These are phyloP conservation scores for Lordiphosa clarofinis DNA, from an alignment of 1,140 invertebrate genomes.

Conservation along the genomic window DNA sequence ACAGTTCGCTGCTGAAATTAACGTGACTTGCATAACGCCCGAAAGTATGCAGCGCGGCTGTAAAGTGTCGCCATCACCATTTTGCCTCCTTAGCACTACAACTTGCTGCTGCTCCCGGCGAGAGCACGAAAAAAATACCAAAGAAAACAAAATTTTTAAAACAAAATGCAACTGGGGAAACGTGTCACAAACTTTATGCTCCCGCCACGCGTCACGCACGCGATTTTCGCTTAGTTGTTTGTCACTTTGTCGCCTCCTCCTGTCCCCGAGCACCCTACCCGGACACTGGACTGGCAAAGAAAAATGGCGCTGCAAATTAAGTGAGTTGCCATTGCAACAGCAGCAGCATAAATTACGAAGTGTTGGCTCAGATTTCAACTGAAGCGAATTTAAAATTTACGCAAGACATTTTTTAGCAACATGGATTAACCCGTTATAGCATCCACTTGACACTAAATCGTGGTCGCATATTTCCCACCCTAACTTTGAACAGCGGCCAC, in stretches of 20 bases:
- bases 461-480: too few species aligned
- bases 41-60: conserved; percentile 67
- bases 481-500: too few species aligned
- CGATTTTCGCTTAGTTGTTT: conserved; percentile 77
- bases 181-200: conserved; percentile 75
- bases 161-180: conserved; percentile 73
- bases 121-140: conserved; percentile 17
- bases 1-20: conserved; percentile 68
- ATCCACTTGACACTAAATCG: too few species aligned
- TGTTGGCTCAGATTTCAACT: conserved; percentile 40
- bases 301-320: conserved; percentile 65
- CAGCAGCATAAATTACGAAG: conserved; percentile 57
- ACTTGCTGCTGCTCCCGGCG: conserved; percentile 9
- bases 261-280: conserved; percentile 4
- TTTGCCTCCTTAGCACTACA: conserved; percentile 39
- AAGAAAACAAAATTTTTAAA: conserved; percentile 20
- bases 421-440: too few species aligned
- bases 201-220: conserved; percentile 73
- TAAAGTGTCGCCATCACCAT: conserved; percentile 67
- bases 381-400: conserved; percentile 13
- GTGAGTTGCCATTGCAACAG: conserved; percentile 51
- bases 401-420: too few species aligned
- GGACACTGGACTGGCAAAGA: conserved; percentile 42
- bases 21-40: conserved; percentile 73
- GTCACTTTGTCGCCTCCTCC: conserved; percentile 60